Conservation (phyloP, 64 coral and sea anemone genomes). For the Exaiptasia diaphana region DNA sequence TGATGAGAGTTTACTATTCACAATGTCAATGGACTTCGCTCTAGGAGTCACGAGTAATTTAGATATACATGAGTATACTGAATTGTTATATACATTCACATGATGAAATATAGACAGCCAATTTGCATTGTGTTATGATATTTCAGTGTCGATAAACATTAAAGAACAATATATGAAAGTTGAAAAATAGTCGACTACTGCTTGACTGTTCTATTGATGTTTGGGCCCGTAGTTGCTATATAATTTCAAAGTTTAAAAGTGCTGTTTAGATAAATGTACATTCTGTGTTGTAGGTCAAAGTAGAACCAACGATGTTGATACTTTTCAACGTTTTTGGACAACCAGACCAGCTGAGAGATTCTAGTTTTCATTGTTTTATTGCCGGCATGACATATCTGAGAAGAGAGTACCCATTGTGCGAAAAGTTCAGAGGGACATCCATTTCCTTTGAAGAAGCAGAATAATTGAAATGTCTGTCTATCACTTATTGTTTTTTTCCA, state of each 20-base stretch:
- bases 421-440: background rate
- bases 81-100: too few relatives aligned
- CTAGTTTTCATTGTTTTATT: background rate
- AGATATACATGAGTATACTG: too few relatives aligned
- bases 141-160: too few relatives aligned
- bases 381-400: background rate
- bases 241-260: background rate
- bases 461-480: background rate
- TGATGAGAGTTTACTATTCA: too few relatives aligned
- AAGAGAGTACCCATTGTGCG: background rate
- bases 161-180: too few relatives aligned
- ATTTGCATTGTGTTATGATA: too few relatives aligned
- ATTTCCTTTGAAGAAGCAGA: constrained; percentile 17
- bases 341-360: background rate
- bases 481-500: constrained; percentile 22
- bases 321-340: background rate
- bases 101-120: too few relatives aligned
- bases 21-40: too few relatives aligned
- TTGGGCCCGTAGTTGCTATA: too few relatives aligned
- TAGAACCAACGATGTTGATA: background rate
- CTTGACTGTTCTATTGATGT: too few relatives aligned
- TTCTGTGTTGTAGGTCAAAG: background rate
- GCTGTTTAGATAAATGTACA: background rate
- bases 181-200: too few relatives aligned
- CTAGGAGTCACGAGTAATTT: too few relatives aligned